These are phyloP conservation scores for Sigmodon hispidus DNA, from an alignment of 2,113 vertebrate species.

Conservation along the genomic window DNA sequence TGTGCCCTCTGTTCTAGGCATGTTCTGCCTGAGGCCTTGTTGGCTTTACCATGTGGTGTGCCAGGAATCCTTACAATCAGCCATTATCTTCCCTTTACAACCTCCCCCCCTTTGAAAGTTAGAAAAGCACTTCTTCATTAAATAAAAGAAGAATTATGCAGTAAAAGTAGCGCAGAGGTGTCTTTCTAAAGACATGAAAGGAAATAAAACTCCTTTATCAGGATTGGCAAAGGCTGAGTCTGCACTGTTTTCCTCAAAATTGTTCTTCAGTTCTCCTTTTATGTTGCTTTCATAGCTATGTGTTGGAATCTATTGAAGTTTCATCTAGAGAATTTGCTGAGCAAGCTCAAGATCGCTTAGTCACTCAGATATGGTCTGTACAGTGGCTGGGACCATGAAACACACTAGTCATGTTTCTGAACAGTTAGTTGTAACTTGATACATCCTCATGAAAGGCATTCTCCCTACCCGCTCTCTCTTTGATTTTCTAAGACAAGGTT, in stretches of 20 bases:
- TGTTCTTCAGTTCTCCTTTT: slow-evolving; percentile 14
- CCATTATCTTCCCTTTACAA: background rate
- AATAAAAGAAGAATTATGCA: background rate
- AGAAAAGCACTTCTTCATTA: background rate
- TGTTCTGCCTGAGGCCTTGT: too few species aligned
- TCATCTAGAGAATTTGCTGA: slow-evolving; percentile 24
- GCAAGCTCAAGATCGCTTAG: background rate
- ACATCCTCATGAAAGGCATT: background rate
- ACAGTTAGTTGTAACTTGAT: background rate
- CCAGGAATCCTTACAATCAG: too few species aligned
- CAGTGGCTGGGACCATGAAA: background rate
- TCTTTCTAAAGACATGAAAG: slow-evolving; percentile 33
- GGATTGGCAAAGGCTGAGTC: background rate
- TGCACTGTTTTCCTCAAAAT: slow-evolving; percentile 6
- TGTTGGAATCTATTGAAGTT: slow-evolving; percentile 4
- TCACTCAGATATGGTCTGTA: background rate
- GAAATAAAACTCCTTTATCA: slow-evolving; percentile 34
- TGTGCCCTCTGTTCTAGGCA: too few species aligned
- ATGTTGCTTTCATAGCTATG: background rate
- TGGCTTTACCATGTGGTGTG: too few species aligned
- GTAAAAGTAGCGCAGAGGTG: background rate
- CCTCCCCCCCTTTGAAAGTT: slow-evolving; percentile 49
- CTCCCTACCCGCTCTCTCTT: background rate
- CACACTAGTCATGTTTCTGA: background rate
- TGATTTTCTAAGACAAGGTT: background rate